A percentile compares a stretch with the other conserved stretches of the same genome.
Evolutionary conservation across 2,797 vertebrate species (phyloP).

Genomic region (Chanos chanos): DNA sequence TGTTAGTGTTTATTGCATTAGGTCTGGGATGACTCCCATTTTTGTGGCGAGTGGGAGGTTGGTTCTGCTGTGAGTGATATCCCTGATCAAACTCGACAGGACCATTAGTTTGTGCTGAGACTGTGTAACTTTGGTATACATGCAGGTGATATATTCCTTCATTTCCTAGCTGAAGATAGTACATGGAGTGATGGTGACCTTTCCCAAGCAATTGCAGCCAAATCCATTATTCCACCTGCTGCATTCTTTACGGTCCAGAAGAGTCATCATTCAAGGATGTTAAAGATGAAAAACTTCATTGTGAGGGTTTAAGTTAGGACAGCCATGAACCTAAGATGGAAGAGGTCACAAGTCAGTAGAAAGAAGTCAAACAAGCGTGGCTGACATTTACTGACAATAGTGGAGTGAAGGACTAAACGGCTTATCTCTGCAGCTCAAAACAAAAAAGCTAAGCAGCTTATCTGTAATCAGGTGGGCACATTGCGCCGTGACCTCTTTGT

Average conservation of each 20-base stretch:
- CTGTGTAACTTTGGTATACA: no score
- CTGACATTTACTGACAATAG: slow-evolving; percentile 51
- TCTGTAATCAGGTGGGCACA: slow-evolving; percentile 45
- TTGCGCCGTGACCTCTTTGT: slow-evolving; percentile 7
- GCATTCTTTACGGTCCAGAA: no score
- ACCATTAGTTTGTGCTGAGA: no score
- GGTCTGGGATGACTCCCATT: slow-evolving; percentile 35
- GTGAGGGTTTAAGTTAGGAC: background rate
- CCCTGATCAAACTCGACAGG: background rate
- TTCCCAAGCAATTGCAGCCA: no score
- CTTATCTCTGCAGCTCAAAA: slow-evolving; percentile 56
- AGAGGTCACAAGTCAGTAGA: background rate
- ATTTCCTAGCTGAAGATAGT: no score
- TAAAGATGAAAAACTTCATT: no score
- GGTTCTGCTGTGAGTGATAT: slow-evolving; percentile 9
- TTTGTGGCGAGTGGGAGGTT: slow-evolving; percentile 29
- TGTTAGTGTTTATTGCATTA: slow-evolving; percentile 20
- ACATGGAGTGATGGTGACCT: no score
- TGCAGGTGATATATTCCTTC: no score
- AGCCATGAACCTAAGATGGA: background rate
- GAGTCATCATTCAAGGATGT: no score
- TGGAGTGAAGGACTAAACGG: slow-evolving; percentile 25
- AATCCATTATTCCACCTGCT: no score
- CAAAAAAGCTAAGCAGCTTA: slow-evolving; percentile 57
- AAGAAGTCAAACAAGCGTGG: background rate